Evolutionary conservation across 2,888 invertebrate species (phyloP), one percentile per base, ranked within the genome.

Genomic region (Conus canariensis): DNA sequence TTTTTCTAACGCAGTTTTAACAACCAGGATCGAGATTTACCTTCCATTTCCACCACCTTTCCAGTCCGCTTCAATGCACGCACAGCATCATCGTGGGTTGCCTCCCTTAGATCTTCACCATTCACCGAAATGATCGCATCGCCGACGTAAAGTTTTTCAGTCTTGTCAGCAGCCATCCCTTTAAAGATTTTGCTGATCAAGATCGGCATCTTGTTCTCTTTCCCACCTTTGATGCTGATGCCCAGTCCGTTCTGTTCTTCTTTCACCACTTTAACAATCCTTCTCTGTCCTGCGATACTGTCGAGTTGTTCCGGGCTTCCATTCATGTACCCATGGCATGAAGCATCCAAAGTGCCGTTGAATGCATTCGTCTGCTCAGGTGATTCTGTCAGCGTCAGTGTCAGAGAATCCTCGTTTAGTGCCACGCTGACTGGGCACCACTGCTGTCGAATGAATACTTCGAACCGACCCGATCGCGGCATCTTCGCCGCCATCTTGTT

Each of bases 181-280:
- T 97, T 97, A 96, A 99, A 99, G 96, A 99, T 99, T 97, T 99
- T 99, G 93, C 99, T 99, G 96, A 99, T 99, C 91, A 99, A 97
- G 95, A 99, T 99, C 0, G 99, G 99, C 99, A 99, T 99, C 96
- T 99, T 99, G 97, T 99, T 99, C 96, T 99, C 99, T 95, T 98
- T 98, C 25, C 99, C 99, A 87, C 99, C 99, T 96, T 99, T 99
- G 94, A 99, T 99, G 93, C 99, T 99, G 95, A 99, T 99, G 85
- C 99, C 99, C 93, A 99, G 97, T 25, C 99, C 99, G 97, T 99
- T 99, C 96, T 99, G 99, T 96, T 99, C 99, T 91, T 99, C 99
- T 97, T 99, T 99, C 89, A 99, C 97, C 90, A 99, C 99, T 95
- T 90, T 85, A 92, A 99, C 99, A 94, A 98, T 97, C 93, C 99